phyloP scores from a whole-genome alignment of 2,888 invertebrate genomes.

The Lamellibrachia satsuma region DNA sequence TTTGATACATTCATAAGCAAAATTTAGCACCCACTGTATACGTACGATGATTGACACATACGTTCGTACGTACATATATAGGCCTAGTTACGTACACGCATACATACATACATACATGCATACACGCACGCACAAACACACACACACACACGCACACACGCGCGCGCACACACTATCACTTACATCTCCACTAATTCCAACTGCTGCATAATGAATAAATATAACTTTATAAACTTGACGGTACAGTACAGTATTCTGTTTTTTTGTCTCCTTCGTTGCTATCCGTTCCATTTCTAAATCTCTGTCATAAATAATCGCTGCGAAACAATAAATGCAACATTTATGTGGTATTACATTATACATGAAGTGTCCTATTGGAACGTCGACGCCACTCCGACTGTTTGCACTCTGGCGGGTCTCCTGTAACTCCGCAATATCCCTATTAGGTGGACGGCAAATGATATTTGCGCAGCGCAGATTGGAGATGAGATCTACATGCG shows the following conservation, averaged over 20 bases:
- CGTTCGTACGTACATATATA: too few species aligned
- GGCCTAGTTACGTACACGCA: too few species aligned
- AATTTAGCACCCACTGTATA: too few species aligned
- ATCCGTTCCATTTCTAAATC: background rate
- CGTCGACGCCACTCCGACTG: background rate
- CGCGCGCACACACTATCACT: too few species aligned
- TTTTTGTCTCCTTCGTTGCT: background rate
- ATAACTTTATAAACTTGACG: background rate
- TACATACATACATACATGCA: too few species aligned
- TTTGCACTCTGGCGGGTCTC: background rate
- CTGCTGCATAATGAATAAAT: too few species aligned
- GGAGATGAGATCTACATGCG: conserved; percentile 1
- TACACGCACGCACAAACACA: too few species aligned
- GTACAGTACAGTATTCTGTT: background rate
- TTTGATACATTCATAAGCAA: too few species aligned
- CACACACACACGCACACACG: too few species aligned
- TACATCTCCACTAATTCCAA: too few species aligned
- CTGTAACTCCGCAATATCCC: background rate
- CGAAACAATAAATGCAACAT: background rate
- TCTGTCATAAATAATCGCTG: background rate
- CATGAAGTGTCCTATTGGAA: background rate
- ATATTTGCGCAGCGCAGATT: conserved; percentile 9
- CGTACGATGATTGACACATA: too few species aligned
- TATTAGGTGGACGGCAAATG: background rate
- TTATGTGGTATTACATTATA: background rate